Evolutionary conservation across 2,888 invertebrate genomes (phyloP).

Genomic region (Metallyticus violacea): DNA sequence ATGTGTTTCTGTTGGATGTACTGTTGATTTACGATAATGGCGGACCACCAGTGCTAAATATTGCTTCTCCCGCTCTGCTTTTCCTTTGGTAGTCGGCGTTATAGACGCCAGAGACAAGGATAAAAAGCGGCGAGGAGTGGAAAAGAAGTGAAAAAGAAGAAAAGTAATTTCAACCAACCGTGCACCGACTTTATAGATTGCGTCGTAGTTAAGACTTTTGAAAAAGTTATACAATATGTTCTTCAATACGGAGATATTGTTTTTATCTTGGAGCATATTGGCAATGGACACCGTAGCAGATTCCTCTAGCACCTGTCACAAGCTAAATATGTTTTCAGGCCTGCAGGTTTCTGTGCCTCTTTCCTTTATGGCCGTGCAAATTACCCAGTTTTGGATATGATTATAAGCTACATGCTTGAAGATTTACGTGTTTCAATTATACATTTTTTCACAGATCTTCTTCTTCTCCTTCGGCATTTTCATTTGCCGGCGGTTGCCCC

Average conservation of each 20-base stretch:
- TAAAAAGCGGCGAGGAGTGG: neutral
- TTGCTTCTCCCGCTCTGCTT: conserved; percentile 30
- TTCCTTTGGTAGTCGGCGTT: conserved; percentile 2
- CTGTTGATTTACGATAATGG: conserved; percentile 42
- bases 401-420: too few species aligned
- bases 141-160: conserved; percentile 14
- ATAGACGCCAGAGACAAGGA: conserved; percentile 14
- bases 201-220: conserved; percentile 17
- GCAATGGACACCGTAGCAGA: neutral
- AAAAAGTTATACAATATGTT: conserved; percentile 16
- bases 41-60: conserved; percentile 41
- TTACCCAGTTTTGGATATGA: too few species aligned
- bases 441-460: too few species aligned
- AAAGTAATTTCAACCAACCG: conserved; percentile 18
- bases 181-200: conserved; percentile 18
- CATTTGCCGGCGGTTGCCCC: too few species aligned
- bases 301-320: neutral
- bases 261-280: neutral
- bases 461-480: too few species aligned
- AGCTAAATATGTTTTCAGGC: neutral
- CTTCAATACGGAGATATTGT: neutral
- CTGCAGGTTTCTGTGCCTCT: neutral
- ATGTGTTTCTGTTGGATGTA: conserved; percentile 7
- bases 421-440: too few species aligned
- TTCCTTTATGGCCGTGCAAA: too few species aligned